Percentiles rank a stretch among this genome's conserved stretches.
phyloP scores from a whole-genome alignment of 2,797 vertebrate genomes.

The Garrulus glandarius region DNA sequence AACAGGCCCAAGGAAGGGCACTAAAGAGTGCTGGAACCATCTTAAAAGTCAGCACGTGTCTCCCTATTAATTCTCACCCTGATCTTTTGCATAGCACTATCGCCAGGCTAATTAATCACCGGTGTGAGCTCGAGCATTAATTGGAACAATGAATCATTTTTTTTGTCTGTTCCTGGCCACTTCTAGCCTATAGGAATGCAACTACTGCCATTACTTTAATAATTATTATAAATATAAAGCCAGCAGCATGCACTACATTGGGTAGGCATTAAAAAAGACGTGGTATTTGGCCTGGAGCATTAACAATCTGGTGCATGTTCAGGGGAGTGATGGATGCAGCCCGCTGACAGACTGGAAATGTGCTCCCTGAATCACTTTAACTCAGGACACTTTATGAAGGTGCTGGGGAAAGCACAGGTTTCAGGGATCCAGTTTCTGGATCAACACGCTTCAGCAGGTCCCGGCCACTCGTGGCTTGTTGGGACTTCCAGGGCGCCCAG shows the following conservation, averaged over 20 bases:
- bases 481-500: neutral
- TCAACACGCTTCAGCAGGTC: neutral
- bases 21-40: neutral
- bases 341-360: neutral
- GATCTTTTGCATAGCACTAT: constrained; percentile 23
- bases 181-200: neutral
- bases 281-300: constrained; percentile 16
- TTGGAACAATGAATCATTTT: constrained; percentile 48
- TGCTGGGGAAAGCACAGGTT: neutral
- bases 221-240: constrained; percentile 46
- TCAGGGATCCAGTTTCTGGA: neutral
- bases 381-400: neutral
- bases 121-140: constrained; percentile 41
- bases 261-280: constrained; percentile 40
- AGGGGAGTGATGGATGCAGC: neutral
- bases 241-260: neutral
- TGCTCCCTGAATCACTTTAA: neutral
- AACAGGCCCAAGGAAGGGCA: neutral
- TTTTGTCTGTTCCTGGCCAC: neutral
- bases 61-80: constrained; percentile 35
- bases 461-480: neutral
- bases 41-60: constrained; percentile 8
- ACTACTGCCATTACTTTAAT: neutral
- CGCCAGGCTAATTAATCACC: constrained; percentile 54
- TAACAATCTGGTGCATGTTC: constrained; percentile 21